A percentile compares a stretch with the other conserved stretches of the same genome.
Evolutionary conservation across 2,888 invertebrate genomes (phyloP).

Genomic region (Deilephila porcellus): DNA sequence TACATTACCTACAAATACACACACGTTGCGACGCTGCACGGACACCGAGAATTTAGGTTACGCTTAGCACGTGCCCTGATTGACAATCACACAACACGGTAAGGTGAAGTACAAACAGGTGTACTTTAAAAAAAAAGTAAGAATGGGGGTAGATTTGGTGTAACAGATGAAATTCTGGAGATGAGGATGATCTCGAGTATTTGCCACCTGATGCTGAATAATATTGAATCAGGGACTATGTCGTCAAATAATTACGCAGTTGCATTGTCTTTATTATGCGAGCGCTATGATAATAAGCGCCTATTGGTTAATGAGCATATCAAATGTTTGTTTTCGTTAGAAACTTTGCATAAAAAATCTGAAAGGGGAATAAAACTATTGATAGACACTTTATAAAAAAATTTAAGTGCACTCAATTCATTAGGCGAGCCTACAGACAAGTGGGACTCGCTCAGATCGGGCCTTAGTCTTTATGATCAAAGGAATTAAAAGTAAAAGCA

Average conservation of each 20-base stretch:
- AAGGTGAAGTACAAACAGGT: conserved; percentile 13
- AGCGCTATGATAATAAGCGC: conserved; percentile 31
- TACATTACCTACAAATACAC: conserved; percentile 43
- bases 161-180: too few relatives aligned
- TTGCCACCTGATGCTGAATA: too few relatives aligned
- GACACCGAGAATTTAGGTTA: conserved; percentile 35
- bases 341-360: conserved; percentile 20
- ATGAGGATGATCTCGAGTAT: too few relatives aligned
- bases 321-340: conserved; percentile 28
- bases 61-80: conserved; percentile 34
- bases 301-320: conserved; percentile 31
- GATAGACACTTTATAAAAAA: conserved; percentile 5
- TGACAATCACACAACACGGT: conserved; percentile 32
- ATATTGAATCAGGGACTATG: too few relatives aligned
- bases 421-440: conserved; percentile 19
- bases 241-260: conserved; percentile 25
- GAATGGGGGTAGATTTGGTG: too few relatives aligned
- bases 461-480: too few relatives aligned
- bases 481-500: too few relatives aligned
- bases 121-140: neutral
- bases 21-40: conserved; percentile 29
- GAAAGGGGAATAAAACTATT: neutral
- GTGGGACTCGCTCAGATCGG: conserved; percentile 18
- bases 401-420: conserved; percentile 22
- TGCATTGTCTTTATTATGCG: conserved; percentile 28